Conservation (phyloP, 2,113 vertebrate species). For the human (Homo sapiens) region DNA sequence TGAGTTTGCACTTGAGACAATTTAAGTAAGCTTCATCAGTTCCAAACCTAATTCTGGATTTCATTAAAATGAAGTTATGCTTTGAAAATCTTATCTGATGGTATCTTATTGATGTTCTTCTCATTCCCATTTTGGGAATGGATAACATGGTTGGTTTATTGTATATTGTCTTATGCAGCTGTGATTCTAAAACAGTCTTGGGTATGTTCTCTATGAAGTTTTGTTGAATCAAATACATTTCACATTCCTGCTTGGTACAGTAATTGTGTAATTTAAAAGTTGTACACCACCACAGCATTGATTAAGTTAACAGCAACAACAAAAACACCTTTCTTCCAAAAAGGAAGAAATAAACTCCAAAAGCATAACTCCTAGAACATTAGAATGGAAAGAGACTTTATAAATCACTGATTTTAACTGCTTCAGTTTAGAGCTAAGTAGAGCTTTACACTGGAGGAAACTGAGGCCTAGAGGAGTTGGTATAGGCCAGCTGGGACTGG, state of each 20-base stretch:
- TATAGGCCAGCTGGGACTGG: fast-evolving
- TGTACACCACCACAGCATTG: background rate
- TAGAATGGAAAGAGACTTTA: background rate
- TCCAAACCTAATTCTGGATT: conserved; percentile 34
- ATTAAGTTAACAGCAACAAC: background rate
- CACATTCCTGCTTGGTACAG: background rate
- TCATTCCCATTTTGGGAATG: conserved; percentile 23
- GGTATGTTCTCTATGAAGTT: background rate
- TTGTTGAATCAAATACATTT: background rate
- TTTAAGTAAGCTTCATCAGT: conserved; percentile 32
- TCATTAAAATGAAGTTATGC: conserved; percentile 47
- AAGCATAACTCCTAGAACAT: background rate
- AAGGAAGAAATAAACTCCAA: background rate
- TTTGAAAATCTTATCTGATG: conserved; percentile 45
- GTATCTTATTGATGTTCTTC: background rate
- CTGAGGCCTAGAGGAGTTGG: background rate
- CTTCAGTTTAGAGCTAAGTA: background rate
- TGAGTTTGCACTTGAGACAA: background rate
- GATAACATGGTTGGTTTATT: background rate
- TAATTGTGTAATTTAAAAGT: background rate
- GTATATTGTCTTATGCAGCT: background rate
- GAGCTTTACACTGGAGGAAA: background rate
- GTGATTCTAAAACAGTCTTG: conserved; percentile 19
- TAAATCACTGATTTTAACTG: background rate
- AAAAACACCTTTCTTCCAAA: background rate